Conservation (phyloP, 2,113 vertebrate genomes). For the Ptilorrhoa leucosticta region DNA sequence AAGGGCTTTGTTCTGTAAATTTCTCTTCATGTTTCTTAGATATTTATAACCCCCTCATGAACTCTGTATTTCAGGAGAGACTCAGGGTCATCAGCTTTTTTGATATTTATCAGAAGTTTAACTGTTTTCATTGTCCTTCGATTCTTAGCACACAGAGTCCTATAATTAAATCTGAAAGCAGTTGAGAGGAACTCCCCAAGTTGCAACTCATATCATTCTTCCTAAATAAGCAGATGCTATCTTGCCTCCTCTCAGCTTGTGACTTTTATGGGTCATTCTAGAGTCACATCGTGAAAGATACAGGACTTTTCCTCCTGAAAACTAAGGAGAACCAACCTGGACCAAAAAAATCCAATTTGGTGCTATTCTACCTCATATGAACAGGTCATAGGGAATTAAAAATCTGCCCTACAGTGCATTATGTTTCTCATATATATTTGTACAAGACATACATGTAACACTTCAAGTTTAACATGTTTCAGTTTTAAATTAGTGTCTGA, state of each 20-base stretch:
- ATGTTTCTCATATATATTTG: background rate
- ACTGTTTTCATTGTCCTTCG: background rate
- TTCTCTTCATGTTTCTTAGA: background rate
- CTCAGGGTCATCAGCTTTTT: background rate
- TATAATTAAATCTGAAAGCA: background rate
- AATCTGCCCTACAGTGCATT: background rate
- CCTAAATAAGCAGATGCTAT: background rate
- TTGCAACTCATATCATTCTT: background rate
- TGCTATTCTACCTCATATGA: background rate
- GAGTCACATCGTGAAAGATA: background rate
- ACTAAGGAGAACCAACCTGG: background rate
- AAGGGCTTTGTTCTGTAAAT: background rate
- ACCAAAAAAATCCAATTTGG: background rate
- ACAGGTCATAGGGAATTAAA: background rate
- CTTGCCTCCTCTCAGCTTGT: background rate
- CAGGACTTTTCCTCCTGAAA: background rate
- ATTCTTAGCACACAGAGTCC: background rate
- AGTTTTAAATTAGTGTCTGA: background rate
- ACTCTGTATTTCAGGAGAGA: background rate
- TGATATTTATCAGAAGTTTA: background rate
- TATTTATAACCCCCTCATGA: background rate
- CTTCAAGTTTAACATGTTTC: background rate
- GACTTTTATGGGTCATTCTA: background rate
- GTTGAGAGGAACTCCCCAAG: background rate
- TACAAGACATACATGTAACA: background rate